Conservation (phyloP, 2,113 vertebrate species). For the Scopus umbretta region DNA sequence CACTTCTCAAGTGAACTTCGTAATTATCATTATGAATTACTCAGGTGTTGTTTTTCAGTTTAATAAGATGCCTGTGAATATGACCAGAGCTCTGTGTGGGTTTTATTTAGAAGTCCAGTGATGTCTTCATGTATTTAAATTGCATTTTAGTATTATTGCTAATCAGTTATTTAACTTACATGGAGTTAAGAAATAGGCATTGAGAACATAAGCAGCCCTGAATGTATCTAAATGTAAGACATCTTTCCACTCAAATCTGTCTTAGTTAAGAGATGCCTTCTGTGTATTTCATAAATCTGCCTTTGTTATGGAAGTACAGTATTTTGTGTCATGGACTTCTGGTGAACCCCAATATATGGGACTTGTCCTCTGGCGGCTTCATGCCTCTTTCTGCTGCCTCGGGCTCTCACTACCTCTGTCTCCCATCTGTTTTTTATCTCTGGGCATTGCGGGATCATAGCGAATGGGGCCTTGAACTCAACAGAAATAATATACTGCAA, state of each 20-base stretch:
- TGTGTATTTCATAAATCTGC: background rate
- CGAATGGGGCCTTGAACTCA: background rate
- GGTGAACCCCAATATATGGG: background rate
- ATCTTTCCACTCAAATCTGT: background rate
- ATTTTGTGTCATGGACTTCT: background rate
- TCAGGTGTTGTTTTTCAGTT: background rate
- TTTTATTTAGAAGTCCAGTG: background rate
- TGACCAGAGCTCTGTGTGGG: background rate
- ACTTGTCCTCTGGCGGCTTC: background rate
- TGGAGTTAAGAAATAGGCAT: background rate
- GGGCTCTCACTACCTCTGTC: accelerated
- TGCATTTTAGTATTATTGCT: background rate
- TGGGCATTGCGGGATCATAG: background rate
- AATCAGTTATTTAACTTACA: background rate
- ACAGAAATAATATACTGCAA: background rate
- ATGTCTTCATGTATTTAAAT: background rate
- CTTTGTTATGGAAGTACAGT: background rate
- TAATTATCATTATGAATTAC: background rate
- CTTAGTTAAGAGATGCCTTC: background rate
- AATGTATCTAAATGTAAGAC: background rate
- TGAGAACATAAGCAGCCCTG: background rate
- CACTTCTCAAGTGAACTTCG: background rate
- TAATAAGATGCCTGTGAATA: background rate
- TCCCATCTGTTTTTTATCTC: background rate
- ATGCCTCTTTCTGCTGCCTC: background rate